Percentiles rank a stretch among this genome's conserved stretches.
These are phyloP conservation scores for Brachycybe producta DNA, from an alignment of 2,888 invertebrate species.

Conservation along the genomic window DNA sequence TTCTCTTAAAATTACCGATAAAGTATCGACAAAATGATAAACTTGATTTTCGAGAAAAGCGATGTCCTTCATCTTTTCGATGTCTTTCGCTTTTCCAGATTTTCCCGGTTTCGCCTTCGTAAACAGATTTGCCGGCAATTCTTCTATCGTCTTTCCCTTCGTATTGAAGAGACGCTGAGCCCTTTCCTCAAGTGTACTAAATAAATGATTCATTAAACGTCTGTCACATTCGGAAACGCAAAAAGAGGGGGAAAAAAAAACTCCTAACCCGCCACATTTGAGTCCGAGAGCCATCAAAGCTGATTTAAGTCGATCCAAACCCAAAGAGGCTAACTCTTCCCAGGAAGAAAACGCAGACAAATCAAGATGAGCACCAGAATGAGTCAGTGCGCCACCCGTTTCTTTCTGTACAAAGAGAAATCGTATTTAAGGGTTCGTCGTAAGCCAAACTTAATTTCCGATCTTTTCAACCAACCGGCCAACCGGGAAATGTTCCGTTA, in stretches of 20 bases:
- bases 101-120: constrained; percentile 76
- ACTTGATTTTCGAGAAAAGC: constrained; percentile 78
- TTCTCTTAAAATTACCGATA: constrained; percentile 40
- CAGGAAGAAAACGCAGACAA: constrained; percentile 95
- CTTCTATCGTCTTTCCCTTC: constrained; percentile 70
- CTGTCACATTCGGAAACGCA: background rate
- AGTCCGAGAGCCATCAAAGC: constrained; percentile 90
- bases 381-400: constrained; percentile 66
- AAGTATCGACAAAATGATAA: constrained; percentile 71
- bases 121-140: constrained; percentile 77
- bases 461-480: constrained; percentile 53
- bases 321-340: constrained; percentile 92
- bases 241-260: constrained; percentile 6
- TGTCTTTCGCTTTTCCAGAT: constrained; percentile 37
- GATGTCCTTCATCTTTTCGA: constrained; percentile 65
- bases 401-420: constrained; percentile 52
- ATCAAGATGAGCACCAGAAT: constrained; percentile 92
- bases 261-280: constrained; percentile 80
- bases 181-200: constrained; percentile 80
- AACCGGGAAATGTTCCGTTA: constrained; percentile 79
- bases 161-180: constrained; percentile 92
- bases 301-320: constrained; percentile 91
- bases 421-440: background rate
- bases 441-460: background rate
- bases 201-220: background rate